These are phyloP conservation scores for Myiagra hebetior DNA, from an alignment of 2,113 vertebrate species.

Conservation along the genomic window DNA sequence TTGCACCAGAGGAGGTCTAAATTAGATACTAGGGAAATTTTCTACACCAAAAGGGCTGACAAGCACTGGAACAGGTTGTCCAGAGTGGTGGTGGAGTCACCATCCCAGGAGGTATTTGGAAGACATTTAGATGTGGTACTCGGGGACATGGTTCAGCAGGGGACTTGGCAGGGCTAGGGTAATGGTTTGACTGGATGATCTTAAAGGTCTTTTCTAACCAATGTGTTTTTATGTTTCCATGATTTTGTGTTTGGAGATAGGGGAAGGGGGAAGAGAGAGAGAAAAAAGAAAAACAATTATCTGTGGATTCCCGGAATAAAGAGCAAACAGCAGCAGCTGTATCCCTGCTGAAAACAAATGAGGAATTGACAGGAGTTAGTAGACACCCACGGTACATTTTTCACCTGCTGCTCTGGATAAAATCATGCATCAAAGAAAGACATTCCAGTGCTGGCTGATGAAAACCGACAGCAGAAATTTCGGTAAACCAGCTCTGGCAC, in stretches of 20 bases:
- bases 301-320: background rate
- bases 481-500: background rate
- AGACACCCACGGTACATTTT: background rate
- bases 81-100: background rate
- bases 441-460: background rate
- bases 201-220: background rate
- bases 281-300: background rate
- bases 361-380: background rate
- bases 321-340: background rate
- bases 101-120: background rate
- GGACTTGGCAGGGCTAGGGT: background rate
- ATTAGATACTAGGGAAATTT: background rate
- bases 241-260: background rate
- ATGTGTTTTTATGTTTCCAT: background rate
- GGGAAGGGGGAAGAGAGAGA: background rate
- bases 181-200: rapidly evolving
- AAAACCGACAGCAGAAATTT: background rate
- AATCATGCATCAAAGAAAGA: background rate
- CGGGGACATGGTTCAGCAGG: background rate
- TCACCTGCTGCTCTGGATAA: background rate
- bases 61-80: background rate
- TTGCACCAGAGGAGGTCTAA: background rate
- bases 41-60: background rate
- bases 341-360: background rate
- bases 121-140: background rate